A percentile compares a stretch with the other conserved stretches of the same genome.
Evolutionary conservation across 1,140 invertebrate genomes (phyloP).

Genomic region (Limonius californicus): DNA sequence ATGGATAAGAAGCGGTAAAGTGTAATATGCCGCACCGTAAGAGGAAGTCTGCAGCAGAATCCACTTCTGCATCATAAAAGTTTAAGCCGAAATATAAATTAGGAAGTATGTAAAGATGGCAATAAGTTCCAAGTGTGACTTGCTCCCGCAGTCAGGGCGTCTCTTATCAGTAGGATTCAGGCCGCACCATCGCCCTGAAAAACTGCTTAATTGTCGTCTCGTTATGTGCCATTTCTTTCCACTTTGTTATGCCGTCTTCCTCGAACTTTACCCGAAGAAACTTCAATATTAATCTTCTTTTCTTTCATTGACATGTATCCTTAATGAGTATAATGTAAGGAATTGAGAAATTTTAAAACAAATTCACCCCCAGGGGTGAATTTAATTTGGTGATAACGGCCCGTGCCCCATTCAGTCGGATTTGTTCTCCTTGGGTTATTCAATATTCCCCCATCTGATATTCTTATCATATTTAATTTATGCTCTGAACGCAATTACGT

Average conservation of each 20-base stretch:
- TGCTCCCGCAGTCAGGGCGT: conserved; percentile 10
- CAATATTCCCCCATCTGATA: conserved; percentile 1
- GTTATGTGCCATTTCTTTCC: conserved; percentile 3
- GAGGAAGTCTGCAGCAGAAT: no score
- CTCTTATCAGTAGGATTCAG: conserved; percentile 25
- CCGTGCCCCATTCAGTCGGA: neutral
- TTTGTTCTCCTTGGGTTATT: neutral
- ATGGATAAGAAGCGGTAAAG: neutral
- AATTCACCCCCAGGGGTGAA: conserved; percentile 28
- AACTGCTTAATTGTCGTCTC: conserved; percentile 32
- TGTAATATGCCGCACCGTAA: neutral
- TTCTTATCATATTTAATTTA: conserved; percentile 2
- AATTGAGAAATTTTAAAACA: conserved; percentile 26
- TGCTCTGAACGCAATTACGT: conserved; percentile 1
- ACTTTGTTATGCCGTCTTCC: neutral
- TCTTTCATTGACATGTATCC: conserved; percentile 34
- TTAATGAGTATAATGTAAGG: conserved; percentile 26
- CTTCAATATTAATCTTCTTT: conserved; percentile 32
- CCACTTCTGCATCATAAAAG: neutral
- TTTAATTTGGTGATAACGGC: conserved; percentile 26
- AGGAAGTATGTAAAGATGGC: conserved; percentile 23
- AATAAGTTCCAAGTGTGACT: conserved; percentile 10
- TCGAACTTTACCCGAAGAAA: conserved; percentile 17
- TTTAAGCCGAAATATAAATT: conserved; percentile 23
- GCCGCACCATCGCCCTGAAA: conserved; percentile 20